These are phyloP conservation scores for Arizona elegans DNA, from an alignment of 2,113 vertebrate genomes.

Conservation along the genomic window DNA sequence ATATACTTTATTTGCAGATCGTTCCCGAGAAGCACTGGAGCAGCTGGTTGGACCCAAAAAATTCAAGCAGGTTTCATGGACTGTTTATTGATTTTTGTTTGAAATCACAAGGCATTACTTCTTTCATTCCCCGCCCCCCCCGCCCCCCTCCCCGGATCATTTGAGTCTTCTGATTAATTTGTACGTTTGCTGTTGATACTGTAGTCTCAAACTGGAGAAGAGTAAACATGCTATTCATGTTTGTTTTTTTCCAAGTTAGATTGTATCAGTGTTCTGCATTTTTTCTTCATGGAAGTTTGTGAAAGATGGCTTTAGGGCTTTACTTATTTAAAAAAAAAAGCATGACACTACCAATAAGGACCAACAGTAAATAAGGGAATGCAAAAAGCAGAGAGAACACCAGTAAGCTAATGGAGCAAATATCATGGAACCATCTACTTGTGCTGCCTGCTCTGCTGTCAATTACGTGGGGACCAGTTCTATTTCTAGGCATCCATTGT, in stretches of 20 bases:
- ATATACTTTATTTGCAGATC: constrained; percentile 66
- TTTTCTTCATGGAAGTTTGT: not conserved
- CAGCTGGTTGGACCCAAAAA: constrained; percentile 74
- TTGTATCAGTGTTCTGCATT: not conserved
- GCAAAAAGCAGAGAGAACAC: not conserved
- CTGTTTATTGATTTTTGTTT: constrained; percentile 73
- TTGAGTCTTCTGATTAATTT: not conserved
- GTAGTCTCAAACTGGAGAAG: not conserved
- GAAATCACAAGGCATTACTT: constrained; percentile 34
- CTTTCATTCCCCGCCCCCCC: not conserved
- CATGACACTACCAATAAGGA: not conserved
- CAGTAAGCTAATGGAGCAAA: not conserved
- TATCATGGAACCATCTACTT: not conserved
- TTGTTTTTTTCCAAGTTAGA: constrained; percentile 1
- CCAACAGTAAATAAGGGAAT: not conserved
- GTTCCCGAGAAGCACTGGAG: constrained; percentile 76
- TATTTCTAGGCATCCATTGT: not conserved
- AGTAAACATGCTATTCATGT: not conserved
- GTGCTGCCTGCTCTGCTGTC: not conserved
- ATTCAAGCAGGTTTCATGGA: constrained; percentile 84
- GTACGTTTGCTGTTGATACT: constrained; percentile 20
- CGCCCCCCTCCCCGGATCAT: constrained; percentile 10
- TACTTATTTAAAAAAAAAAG: not conserved
- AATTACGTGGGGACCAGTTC: not conserved
- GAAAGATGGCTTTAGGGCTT: not conserved